phyloP scores from a whole-genome alignment of 2,113 vertebrate genomes.

The Neomonachus schauinslandi region DNA sequence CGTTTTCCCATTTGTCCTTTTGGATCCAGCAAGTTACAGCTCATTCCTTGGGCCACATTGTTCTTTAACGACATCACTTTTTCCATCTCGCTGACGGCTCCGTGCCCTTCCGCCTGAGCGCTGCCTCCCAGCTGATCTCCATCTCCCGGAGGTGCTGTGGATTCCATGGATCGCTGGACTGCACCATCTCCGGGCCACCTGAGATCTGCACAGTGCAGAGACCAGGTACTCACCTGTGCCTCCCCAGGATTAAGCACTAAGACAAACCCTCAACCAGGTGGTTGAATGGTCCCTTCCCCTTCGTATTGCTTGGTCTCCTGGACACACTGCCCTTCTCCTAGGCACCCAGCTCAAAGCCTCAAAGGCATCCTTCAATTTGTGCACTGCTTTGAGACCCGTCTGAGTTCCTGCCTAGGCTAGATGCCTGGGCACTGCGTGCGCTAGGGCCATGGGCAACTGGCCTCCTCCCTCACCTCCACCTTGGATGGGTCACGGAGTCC shows the following conservation, averaged over 20 bases:
- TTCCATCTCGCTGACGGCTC: conserved; percentile 68
- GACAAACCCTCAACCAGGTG: neutral
- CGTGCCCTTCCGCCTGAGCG: conserved; percentile 51
- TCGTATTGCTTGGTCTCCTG: accelerated
- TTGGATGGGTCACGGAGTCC: neutral
- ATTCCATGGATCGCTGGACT: neutral
- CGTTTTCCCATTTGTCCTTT: conserved; percentile 57
- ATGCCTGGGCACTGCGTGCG: neutral
- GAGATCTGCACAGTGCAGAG: neutral
- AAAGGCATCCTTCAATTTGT: neutral
- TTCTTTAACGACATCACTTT: conserved; percentile 79
- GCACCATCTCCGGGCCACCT: neutral
- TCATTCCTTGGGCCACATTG: conserved; percentile 76
- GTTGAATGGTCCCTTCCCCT: neutral
- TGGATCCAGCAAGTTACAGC: conserved; percentile 64
- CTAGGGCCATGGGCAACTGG: neutral
- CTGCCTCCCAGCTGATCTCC: conserved; percentile 52
- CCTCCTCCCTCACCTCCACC: neutral
- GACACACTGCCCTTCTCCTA: neutral
- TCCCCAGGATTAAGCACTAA: neutral
- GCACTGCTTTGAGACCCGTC: neutral
- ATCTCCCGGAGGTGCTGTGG: neutral
- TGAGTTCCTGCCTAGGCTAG: neutral
- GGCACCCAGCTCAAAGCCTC: neutral
- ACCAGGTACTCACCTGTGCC: neutral